Evolutionary conservation across 2,888 invertebrate species (phyloP).

Genomic region (Cosmorhoe ocellata): DNA sequence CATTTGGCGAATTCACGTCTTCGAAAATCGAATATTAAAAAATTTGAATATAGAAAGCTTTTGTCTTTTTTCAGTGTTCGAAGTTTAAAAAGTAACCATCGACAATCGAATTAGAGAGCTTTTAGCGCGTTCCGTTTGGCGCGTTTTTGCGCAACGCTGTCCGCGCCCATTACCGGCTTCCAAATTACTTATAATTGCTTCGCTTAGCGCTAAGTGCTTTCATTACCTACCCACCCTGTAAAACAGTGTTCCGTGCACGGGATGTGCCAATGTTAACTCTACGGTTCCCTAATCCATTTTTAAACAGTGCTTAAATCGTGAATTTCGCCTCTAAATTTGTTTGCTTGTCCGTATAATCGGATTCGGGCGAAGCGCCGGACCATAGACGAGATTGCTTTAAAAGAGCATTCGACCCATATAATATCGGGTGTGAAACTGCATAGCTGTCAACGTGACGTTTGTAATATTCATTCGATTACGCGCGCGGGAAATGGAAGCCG

Average conservation of each 20-base stretch:
- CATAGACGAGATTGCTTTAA: constrained; percentile 61
- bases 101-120: constrained; percentile 80
- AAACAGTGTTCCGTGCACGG: constrained; percentile 52
- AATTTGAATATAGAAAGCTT: constrained; percentile 38
- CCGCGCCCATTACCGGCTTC: constrained; percentile 76
- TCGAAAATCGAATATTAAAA: background rate
- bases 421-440: constrained; percentile 63
- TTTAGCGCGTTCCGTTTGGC: constrained; percentile 78
- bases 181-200: constrained; percentile 82
- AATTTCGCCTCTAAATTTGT: constrained; percentile 26
- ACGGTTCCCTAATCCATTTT: constrained; percentile 51
- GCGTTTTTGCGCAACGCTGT: constrained; percentile 81
- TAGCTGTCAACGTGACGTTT: constrained; percentile 71
- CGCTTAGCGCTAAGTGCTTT: constrained; percentile 82
- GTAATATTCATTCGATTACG: constrained; percentile 81
- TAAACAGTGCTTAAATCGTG: constrained; percentile 34
- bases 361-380: constrained; percentile 38
- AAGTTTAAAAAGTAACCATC: constrained; percentile 72
- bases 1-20: too few species aligned
- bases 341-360: constrained; percentile 31
- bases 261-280: constrained; percentile 60
- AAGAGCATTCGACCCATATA: constrained; percentile 71
- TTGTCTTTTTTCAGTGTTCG: constrained; percentile 45
- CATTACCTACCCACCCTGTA: constrained; percentile 71
- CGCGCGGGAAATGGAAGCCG: constrained; percentile 68